Evolutionary conservation across 2,888 invertebrate species (phyloP), one percentile per base, ranked within the genome.

Genomic region (Thelaira solivaga): DNA sequence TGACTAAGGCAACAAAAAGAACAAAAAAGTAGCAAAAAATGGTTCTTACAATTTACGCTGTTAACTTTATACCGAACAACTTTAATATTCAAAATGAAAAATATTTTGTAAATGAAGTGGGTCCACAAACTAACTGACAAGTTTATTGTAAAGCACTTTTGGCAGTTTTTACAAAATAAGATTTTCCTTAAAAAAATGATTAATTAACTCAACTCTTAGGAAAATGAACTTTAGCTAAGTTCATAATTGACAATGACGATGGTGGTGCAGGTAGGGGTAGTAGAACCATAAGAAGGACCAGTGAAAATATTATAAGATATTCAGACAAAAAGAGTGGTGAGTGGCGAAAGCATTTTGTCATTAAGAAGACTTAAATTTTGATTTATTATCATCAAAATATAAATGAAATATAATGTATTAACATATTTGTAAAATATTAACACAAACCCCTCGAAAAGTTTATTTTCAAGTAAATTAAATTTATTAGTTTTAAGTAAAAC

Each of bases 261-360:
- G 41, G 47, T 31, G 53, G 22, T 51, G 68, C 26, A 51, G 39
- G 49, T 55, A 20, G 36, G 64, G n/a, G n/a, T n/a, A n/a, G n/a
- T n/a, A n/a, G n/a, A n/a, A n/a, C n/a, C n/a, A n/a, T n/a, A n/a
- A n/a, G n/a, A n/a, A 39, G 51, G 43, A 47, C 26, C 34, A 34
- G 43, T 43, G 7, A 43, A 41, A 51, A 59, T 26, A 16, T 62
- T 47, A 26, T 24, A 74, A 20, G 34, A 36, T 51, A 41, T 26
- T 18, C 34, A 24, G 11, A 51, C 13, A 59, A 18, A 47, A 39
- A 49, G 24, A 41, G 53, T 67, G 61, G 61, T 61, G 51, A 69
- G 74, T 78, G 69, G 24, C 55, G 69, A 74, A 78, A 74, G 74
- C 74, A 74, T 74, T 64, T 78, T 78, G 78, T 78, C 78, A 71